phyloP scores from a whole-genome alignment of 2,797 vertebrate genomes.

The Sternotherus odoratus region DNA sequence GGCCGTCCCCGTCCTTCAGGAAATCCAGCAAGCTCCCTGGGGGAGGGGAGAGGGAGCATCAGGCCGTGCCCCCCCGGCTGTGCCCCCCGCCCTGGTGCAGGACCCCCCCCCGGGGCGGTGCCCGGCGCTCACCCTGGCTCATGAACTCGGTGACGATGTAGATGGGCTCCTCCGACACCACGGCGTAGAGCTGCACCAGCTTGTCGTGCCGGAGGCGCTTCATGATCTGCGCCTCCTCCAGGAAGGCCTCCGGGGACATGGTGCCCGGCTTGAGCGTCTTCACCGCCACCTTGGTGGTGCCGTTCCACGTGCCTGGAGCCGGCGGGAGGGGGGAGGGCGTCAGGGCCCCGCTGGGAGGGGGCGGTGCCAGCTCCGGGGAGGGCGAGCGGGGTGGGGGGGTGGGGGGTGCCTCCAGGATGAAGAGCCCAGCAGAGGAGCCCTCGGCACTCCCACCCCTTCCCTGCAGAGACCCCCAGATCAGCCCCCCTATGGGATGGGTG shows the following conservation, averaged over 20 bases:
- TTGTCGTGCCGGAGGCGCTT: constrained; percentile 96
- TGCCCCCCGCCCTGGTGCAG: neutral
- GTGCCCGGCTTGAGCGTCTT: constrained; percentile 97
- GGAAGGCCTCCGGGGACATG: constrained; percentile 97
- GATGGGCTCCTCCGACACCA: constrained; percentile 97
- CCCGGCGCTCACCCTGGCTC: constrained; percentile 87
- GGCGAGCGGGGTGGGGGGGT: neutral
- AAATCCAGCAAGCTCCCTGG: constrained; percentile 96
- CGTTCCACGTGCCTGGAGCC: constrained; percentile 93
- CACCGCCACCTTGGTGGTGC: constrained; percentile 95
- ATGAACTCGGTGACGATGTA: constrained; percentile 99
- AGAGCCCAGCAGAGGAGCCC: neutral
- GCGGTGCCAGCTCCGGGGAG: neutral
- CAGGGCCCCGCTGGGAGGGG: neutral
- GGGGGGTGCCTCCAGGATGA: neutral
- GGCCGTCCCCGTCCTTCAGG: constrained; percentile 91
- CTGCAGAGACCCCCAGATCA: neutral
- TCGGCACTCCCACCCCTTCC: neutral
- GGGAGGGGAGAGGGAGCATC: neutral
- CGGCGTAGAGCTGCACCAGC: constrained; percentile 97
- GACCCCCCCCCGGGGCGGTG: too few species aligned
- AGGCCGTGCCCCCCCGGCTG: neutral
- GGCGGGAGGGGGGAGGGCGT: accelerated
- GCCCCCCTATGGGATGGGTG: too few species aligned
- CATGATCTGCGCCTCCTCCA: constrained; percentile 99